A percentile compares a stretch with the other conserved stretches of the same genome.
Conservation (phyloP, 2,113 vertebrate species). For the Oreochromis tanganicae region DNA sequence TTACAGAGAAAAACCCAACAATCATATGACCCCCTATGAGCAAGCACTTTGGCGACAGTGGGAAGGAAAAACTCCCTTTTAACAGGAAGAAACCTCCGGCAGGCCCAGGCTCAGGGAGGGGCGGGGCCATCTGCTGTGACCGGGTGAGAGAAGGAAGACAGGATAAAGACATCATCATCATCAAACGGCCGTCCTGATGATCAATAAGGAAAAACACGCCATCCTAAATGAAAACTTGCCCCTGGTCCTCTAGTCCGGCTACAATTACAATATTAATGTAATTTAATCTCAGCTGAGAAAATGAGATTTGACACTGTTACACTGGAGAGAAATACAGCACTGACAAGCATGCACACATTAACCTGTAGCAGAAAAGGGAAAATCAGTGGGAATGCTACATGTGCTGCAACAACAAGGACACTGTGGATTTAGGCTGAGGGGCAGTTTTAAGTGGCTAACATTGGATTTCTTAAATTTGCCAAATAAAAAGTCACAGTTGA, state of each 20-base stretch:
- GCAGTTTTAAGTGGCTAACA: background rate
- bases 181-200: background rate
- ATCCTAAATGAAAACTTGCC: background rate
- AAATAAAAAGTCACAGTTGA: background rate
- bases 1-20: accelerated
- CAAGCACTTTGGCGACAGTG: background rate
- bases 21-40: background rate
- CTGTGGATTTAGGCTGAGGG: background rate
- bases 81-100: background rate
- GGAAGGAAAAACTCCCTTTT: background rate
- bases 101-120: background rate
- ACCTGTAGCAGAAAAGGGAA: background rate
- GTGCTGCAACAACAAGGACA: background rate
- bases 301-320: background rate
- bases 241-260: background rate
- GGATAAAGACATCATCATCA: background rate
- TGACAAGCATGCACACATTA: background rate
- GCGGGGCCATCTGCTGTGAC: accelerated
- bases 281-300: background rate
- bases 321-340: background rate
- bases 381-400: background rate
- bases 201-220: background rate
- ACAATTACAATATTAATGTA: background rate
- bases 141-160: background rate
- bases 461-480: background rate